phyloP scores from a whole-genome alignment of 2,888 invertebrate species.

The Rhamnusium bicolor region DNA sequence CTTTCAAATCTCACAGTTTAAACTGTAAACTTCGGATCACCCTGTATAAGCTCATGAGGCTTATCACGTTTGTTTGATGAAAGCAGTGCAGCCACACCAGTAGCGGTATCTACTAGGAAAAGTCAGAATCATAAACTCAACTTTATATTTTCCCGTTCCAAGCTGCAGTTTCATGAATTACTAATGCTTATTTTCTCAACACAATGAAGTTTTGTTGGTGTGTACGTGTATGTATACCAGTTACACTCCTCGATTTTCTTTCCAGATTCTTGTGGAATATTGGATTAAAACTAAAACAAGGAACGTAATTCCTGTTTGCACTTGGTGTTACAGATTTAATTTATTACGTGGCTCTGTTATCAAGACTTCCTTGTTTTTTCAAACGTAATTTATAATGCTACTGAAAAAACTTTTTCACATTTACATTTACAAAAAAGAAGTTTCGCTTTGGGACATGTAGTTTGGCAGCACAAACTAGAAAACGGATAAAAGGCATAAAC shows the following conservation, averaged over 20 bases:
- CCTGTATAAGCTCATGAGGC: slow-evolving; percentile 5
- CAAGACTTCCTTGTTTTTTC: slow-evolving; percentile 32
- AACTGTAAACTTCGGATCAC: too few relatives aligned
- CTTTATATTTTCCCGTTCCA: slow-evolving; percentile 19
- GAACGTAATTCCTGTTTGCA: slow-evolving; percentile 31
- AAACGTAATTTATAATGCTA: slow-evolving; percentile 7
- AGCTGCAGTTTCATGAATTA: slow-evolving; percentile 63
- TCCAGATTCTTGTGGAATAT: slow-evolving; percentile 45
- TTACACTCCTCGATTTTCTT: slow-evolving; percentile 39
- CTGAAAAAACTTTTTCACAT: not conserved
- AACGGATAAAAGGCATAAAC: not conserved
- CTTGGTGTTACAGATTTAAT: slow-evolving; percentile 34
- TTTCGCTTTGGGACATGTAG: not conserved
- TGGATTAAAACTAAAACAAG: slow-evolving; percentile 46
- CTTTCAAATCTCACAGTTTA: too few relatives aligned
- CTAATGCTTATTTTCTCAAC: slow-evolving; percentile 64
- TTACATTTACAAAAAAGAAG: not conserved
- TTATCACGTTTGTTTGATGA: slow-evolving; percentile 32
- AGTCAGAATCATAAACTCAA: slow-evolving; percentile 34
- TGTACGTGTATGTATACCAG: slow-evolving; percentile 24
- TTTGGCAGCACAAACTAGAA: not conserved
- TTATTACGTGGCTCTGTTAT: slow-evolving; percentile 41
- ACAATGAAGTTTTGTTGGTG: slow-evolving; percentile 1
- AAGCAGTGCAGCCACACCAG: not conserved
- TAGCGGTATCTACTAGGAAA: slow-evolving; percentile 33